Evolutionary conservation across 2,797 vertebrate genomes (phyloP), one percentile per base, ranked within the genome.

Genomic region (Australoheros facetus): DNA sequence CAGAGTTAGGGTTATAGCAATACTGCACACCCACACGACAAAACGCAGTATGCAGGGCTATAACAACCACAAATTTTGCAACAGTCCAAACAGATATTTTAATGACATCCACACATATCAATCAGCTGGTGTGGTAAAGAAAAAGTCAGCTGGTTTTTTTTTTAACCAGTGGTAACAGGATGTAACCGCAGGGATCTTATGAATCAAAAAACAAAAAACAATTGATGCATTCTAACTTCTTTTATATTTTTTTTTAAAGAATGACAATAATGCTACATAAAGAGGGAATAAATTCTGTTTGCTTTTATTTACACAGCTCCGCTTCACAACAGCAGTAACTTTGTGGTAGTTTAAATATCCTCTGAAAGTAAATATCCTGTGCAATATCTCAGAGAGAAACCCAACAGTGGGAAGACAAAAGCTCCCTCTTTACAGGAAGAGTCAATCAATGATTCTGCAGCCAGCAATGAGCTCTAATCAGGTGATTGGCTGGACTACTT

Each of bases 381-480:
- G 23, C 2, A 69, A 69, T 30, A 51, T 51, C 2, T 10, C 26
- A 69, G 42, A n/a, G 23, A 45, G 28, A 69, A 69, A 48, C 16
- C 9, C 23, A 66, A 48, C 23, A 66, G 42, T 30, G 23, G 62
- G 26, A 69, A 69, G 23, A 69, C 23, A 48, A 51, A 51, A n/a
- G 23, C 62, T 69, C 42, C 16, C 26, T 51, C 62, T 51, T 69
- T 30, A 30, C 17, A 69, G 64, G 26, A 69, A 30, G 42, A 69
- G 26, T 69, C 64, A 28, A 30, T 83, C 78, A 74, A 79, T 87
- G 53, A 39, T 66, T 71, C 56, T 74, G 58, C 10, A 10, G 60
- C 58, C 34, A 32, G 3, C 28, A 34, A 28, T 70, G 54, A 80
- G 37, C 54, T 79, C 30, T 17, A 60, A 85, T 69, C n/a, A 1